Evolutionary conservation across 2,888 invertebrate species (phyloP).

Genomic region (Stratiomys singularior): DNA sequence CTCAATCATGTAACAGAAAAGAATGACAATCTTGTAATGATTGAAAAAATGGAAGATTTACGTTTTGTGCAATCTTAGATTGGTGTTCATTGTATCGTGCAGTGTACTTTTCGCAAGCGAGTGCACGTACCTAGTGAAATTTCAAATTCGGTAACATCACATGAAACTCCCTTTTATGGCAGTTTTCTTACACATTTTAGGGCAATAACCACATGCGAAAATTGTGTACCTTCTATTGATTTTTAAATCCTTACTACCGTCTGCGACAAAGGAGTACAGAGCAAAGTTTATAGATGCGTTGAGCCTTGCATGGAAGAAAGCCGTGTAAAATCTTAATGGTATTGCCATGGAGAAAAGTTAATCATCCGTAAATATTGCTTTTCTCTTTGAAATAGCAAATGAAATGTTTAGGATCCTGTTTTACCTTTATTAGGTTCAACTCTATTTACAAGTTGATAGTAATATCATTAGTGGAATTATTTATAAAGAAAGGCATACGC

Average conservation of each 20-base stretch:
- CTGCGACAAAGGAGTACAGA: neutral
- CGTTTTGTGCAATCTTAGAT: too few relatives aligned
- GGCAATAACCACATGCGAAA: neutral
- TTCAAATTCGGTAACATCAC: too few relatives aligned
- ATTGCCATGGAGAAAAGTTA: neutral
- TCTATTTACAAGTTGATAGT: neutral
- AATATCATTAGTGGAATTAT: neutral
- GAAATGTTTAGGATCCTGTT: constrained; percentile 4
- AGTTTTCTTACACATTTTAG: neutral
- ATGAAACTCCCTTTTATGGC: neutral
- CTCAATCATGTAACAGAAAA: too few relatives aligned
- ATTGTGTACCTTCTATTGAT: neutral
- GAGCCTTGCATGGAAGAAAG: neutral
- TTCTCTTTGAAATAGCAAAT: neutral
- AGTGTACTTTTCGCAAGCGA: too few relatives aligned
- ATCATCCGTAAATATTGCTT: constrained; percentile 16
- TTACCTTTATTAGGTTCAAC: neutral
- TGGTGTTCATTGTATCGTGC: too few relatives aligned
- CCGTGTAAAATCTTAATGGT: neutral
- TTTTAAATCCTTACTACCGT: neutral
- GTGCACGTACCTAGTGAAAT: too few relatives aligned
- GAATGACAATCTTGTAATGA: too few relatives aligned
- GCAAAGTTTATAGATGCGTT: neutral
- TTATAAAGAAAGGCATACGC: neutral
- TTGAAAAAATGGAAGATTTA: too few relatives aligned